These are phyloP conservation scores for Limonius californicus DNA, from an alignment of 1,140 invertebrate species.

Conservation along the genomic window DNA sequence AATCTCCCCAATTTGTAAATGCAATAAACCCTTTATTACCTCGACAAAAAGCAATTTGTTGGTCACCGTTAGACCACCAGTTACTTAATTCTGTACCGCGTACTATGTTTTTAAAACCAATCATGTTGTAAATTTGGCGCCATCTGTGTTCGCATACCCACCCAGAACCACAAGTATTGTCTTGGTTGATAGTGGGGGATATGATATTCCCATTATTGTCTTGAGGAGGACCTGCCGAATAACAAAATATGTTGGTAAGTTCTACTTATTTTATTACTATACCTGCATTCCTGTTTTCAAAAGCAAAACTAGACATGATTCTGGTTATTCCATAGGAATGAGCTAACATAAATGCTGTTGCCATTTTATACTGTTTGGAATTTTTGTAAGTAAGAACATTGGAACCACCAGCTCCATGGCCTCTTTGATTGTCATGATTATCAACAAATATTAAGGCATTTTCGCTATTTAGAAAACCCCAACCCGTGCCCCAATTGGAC, in stretches of 20 bases:
- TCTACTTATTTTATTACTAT: too few relatives aligned
- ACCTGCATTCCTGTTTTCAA: constrained; percentile 48
- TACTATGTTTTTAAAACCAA: constrained; percentile 64
- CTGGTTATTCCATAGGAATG: constrained; percentile 62
- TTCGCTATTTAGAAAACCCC: constrained; percentile 51
- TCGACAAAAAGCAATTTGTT: too few relatives aligned
- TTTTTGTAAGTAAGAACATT: constrained; percentile 56
- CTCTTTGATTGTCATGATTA: too few relatives aligned
- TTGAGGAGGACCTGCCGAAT: constrained; percentile 53
- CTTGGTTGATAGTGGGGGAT: constrained; percentile 57
- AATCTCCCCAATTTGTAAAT: constrained; percentile 60
- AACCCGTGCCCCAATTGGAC: constrained; percentile 46
- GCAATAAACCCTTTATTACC: constrained; percentile 65
- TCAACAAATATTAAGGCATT: constrained; percentile 58
- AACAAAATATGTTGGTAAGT: too few relatives aligned
- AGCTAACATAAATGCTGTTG: too few relatives aligned
- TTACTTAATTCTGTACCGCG: constrained; percentile 50
- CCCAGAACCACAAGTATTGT: constrained; percentile 65
- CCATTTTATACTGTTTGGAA: constrained; percentile 61
- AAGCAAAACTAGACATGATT: constrained; percentile 75
- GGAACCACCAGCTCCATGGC: constrained; percentile 51
- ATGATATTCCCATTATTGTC: constrained; percentile 59
- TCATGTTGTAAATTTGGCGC: too few relatives aligned
- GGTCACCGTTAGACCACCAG: too few relatives aligned
- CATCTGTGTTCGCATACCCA: constrained; percentile 91